Conservation (phyloP, 2,797 vertebrate genomes). For the Epinephelus malabaricus region DNA sequence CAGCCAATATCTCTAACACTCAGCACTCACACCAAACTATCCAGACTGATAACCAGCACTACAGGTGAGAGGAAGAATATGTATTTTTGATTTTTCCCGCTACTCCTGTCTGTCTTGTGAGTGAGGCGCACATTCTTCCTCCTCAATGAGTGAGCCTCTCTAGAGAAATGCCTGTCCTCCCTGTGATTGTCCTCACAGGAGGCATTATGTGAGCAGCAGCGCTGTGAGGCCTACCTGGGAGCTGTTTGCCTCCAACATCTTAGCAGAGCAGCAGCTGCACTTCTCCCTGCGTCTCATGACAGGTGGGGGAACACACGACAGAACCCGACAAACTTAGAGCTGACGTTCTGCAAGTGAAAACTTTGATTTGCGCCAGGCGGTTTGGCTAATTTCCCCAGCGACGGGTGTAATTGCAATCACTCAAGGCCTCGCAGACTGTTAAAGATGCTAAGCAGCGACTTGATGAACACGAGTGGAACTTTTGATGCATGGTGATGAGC, state of each 20-base stretch:
- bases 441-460: conserved; percentile 49
- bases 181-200: conserved; percentile 63
- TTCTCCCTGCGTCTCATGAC: conserved; percentile 82
- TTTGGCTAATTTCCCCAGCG: conserved; percentile 53
- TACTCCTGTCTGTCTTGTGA: background rate
- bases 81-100: no score
- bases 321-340: background rate
- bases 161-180: background rate
- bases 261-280: conserved; percentile 55
- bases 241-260: conserved; percentile 29
- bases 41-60: no score
- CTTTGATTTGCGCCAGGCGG: conserved; percentile 27
- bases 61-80: no score
- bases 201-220: conserved; percentile 73
- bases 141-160: background rate
- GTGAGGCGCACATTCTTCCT: background rate
- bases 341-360: background rate
- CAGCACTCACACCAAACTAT: no score
- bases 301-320: conserved; percentile 56
- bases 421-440: conserved; percentile 37
- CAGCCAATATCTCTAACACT: no score
- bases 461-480: conserved; percentile 37
- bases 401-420: conserved; percentile 54
- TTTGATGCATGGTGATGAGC: conserved; percentile 51
- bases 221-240: conserved; percentile 71